Evolutionary conservation across 2,113 vertebrate species (phyloP).

Genomic region (Dolichallabes microphthalmus): DNA sequence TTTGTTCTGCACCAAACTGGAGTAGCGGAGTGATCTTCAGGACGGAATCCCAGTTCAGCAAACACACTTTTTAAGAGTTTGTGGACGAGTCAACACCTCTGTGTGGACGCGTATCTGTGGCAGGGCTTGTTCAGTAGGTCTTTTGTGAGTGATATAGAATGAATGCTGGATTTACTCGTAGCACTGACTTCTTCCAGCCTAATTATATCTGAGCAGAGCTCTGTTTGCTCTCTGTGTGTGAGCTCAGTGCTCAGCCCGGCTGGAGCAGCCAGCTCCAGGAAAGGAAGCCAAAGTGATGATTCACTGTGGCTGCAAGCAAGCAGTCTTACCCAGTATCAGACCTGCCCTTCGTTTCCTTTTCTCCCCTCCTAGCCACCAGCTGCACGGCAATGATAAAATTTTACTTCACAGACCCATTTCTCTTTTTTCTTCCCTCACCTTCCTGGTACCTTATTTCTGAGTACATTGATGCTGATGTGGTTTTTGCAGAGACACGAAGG

Average conservation of each 20-base stretch:
- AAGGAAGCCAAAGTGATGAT: constrained; percentile 51
- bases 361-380: constrained; percentile 31
- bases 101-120: background rate
- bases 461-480: constrained; percentile 30
- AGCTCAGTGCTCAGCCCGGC: constrained; percentile 18
- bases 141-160: constrained; percentile 21
- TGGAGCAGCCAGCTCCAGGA: constrained; percentile 17
- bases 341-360: constrained; percentile 46
- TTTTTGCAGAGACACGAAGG: background rate
- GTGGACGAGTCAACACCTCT: background rate
- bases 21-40: background rate
- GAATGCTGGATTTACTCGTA: constrained; percentile 32
- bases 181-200: constrained; percentile 36
- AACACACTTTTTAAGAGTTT: constrained; percentile 5
- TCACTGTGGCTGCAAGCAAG: constrained; percentile 48
- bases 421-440: constrained; percentile 16
- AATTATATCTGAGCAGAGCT: constrained; percentile 35
- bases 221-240: constrained; percentile 10
- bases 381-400: constrained; percentile 45
- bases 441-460: constrained; percentile 24
- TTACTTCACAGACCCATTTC: constrained; percentile 37
- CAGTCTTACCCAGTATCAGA: constrained; percentile 34
- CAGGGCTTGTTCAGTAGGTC: background rate
- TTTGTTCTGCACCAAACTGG: background rate
- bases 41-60: background rate